Evolutionary conservation across 2,797 vertebrate genomes (phyloP).

Genomic region (Pristis pectinata): DNA sequence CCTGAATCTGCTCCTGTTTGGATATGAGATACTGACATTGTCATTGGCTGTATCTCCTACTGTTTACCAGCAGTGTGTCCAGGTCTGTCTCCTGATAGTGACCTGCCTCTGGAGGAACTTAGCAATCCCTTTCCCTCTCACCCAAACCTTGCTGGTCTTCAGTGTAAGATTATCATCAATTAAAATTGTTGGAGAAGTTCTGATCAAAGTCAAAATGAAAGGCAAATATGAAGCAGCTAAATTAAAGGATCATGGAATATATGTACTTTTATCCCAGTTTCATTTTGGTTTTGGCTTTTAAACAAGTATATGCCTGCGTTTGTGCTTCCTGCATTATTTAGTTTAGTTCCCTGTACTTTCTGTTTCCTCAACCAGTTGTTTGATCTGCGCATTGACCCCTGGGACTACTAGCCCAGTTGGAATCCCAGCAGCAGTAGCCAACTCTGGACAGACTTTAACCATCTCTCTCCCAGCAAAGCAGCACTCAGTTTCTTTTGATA

Average conservation of each 20-base stretch:
- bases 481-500: not conserved
- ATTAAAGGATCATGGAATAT: not conserved
- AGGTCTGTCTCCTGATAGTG: not conserved
- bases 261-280: not conserved
- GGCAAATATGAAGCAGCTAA: not conserved
- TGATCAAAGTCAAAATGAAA: not conserved
- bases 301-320: not conserved
- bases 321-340: not conserved
- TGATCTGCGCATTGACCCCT: not conserved
- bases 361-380: not conserved
- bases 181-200: not conserved
- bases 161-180: not conserved
- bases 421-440: not conserved
- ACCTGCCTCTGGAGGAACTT: not conserved
- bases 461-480: not conserved
- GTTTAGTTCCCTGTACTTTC: not conserved
- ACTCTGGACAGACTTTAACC: not conserved
- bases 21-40: no score
- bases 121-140: not conserved
- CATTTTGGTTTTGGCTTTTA: not conserved
- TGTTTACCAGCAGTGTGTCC: not conserved
- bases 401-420: not conserved
- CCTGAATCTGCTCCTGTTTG: no score
- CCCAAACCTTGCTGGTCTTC: not conserved
- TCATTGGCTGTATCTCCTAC: no score